Base-by-base conservation (phyloP, 2,888 invertebrate species). In the Ephialtes manifestator region DNA sequence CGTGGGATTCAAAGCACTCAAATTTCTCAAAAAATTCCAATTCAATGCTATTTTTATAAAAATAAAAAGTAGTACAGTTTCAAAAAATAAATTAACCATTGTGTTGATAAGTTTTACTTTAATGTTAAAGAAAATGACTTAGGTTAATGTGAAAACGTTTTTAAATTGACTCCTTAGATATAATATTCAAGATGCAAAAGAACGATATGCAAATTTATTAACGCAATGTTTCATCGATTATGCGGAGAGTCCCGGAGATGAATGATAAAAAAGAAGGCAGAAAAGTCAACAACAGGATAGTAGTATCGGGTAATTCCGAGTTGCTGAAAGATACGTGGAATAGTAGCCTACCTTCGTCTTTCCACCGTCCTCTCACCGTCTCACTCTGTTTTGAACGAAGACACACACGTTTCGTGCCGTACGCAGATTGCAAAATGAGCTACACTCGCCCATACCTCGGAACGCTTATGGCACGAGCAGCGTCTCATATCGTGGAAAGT, bases 311-410 rank as follows among this genome's bases (percentile, higher is more conserved):
- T 75, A 71, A 85, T 85, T 82, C 82, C 85, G 24, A 79, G 78
- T 79, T 79, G 82, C 75, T 75, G 79, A 79, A 67, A 65, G 71
- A 79, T 85, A 71, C 85, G 78, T 67, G 79, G 85, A 85, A 85
- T 79, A 51, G 53, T 65, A 68, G 55, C 39, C 2, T 65, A n/a
- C 13, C 51, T 53, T 51, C 20, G 20, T 53, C 65, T 51, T 13
- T 67, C n/a, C 67, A 24, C 31, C 53, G 60, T 74, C 72, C 18
- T 11, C 7, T 65, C 43, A 11, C 20, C 18, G 4, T 85, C 78
- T 78, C 65, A 58, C 72, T 74, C 70, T 70, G 20, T 43, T 53
- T 60, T 11, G n/a, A 20, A 48, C 48, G 4, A 20, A 31, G 31
- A 13, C 68, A 58, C 68, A 58, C 74, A 74, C 74, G 78, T 83